These are phyloP conservation scores for Odontocerum albicorne DNA, from an alignment of 2,888 invertebrate genomes.

Conservation along the genomic window DNA sequence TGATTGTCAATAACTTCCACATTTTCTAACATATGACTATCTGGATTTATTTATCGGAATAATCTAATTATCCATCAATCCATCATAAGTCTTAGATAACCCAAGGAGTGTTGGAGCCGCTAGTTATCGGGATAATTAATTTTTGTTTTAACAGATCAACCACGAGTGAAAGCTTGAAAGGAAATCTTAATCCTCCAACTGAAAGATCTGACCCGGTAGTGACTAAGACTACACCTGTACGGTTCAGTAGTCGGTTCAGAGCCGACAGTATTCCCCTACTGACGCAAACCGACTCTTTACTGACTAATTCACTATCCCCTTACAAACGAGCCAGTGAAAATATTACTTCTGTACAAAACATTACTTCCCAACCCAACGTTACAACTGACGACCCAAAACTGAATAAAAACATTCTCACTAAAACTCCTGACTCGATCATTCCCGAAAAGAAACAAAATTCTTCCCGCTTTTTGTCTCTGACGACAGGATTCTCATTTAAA, in stretches of 20 bases:
- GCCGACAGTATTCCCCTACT: slow-evolving; percentile 37
- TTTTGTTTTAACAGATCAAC: slow-evolving; percentile 55
- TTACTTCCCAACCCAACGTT: background rate
- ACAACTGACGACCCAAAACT: background rate
- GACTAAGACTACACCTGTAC: slow-evolving; percentile 43
- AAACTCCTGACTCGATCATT: background rate
- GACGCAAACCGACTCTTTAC: slow-evolving; percentile 19
- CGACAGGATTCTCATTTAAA: slow-evolving; percentile 54
- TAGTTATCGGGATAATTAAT: slow-evolving; percentile 25
- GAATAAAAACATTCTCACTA: background rate
- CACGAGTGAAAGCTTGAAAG: slow-evolving; percentile 54
- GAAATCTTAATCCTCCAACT: slow-evolving; percentile 48
- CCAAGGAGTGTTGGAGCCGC: background rate
- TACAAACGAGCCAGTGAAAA: slow-evolving; percentile 21
- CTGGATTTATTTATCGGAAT: too few species aligned
- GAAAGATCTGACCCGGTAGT: slow-evolving; percentile 48
- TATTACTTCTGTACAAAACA: background rate
- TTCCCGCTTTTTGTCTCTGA: slow-evolving; percentile 45
- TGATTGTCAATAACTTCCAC: too few species aligned
- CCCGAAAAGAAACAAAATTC: background rate
- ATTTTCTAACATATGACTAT: too few species aligned
- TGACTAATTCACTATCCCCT: slow-evolving; percentile 44
- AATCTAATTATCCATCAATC: too few species aligned
- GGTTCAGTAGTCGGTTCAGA: slow-evolving; percentile 35
- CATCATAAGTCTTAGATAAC: too few species aligned